Base-by-base conservation (phyloP, 2,888 invertebrate genomes). In the Ichneumoninae sp. region DNA sequence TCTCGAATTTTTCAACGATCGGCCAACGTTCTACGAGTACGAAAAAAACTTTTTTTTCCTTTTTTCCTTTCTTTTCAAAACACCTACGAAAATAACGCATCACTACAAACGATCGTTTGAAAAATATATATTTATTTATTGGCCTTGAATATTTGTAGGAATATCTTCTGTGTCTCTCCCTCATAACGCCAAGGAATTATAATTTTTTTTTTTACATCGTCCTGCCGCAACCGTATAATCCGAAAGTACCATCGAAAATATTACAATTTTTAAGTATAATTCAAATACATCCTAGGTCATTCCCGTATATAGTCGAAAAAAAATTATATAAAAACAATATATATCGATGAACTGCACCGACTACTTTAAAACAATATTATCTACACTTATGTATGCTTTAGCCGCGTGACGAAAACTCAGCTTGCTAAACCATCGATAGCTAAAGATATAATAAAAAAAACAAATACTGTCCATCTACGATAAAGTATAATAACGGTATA, bases 381-480 rank as follows among this genome's bases (percentile, higher is more conserved):
- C 70, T 70, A 79, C 10, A 69, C 8, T 47, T 22, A 10, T 60
- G 52, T 22, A 73, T 16, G 60, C 73, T 65, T 68, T 30, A 66
- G 75, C 36, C 36, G 74, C 60, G 74, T 65, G 50, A 65, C 52
- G 68, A 70, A 60, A 76, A 65, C 60, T 19, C 40, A 33, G 13
- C 13, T 22, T 50, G 26, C 63, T 50, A 75, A 60, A 79, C 40
- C 19, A 79, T 82, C 44, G 33, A 66, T 54, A 3, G 10, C 54
- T 70, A 66, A 66, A 26, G 19, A 40, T 22, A 63, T 63, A 3
- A 8, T 73, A 83, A 81, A 81, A 83, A 74, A 79, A 69, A 74
- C 78, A 74, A 81, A 84, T 74, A 84, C 57, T 84, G 81, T 70
- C 40, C 65, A 60, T 74, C 78, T 81, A 81, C 70, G 54, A 75